Conservation (phyloP, 2,113 vertebrate species). For the Dromas ardeola region DNA sequence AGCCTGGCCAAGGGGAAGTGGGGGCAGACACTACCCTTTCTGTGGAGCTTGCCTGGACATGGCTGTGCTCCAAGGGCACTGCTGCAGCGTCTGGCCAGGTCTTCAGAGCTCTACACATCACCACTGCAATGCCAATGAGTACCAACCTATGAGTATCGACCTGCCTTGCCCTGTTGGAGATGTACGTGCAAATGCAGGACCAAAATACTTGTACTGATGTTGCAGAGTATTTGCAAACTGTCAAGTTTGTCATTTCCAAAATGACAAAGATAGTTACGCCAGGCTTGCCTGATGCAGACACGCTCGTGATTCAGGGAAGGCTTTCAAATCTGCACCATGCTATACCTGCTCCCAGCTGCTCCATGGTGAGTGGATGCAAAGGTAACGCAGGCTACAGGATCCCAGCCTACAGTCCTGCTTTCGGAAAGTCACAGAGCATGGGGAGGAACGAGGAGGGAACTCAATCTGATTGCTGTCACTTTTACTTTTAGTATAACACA, state of each 20-base stretch:
- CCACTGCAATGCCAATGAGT: background rate
- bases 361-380: background rate
- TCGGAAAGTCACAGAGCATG: rapidly evolving
- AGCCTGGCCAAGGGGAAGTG: background rate
- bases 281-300: background rate
- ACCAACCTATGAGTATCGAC: background rate
- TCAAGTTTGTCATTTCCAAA: background rate
- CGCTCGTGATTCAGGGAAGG: background rate
- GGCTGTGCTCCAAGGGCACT: background rate
- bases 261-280: background rate
- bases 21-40: background rate
- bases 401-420: background rate
- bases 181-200: background rate
- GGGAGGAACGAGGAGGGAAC: background rate
- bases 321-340: background rate
- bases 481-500: background rate
- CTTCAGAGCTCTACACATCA: background rate
- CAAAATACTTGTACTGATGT: background rate
- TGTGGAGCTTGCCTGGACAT: background rate
- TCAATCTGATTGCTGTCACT: background rate
- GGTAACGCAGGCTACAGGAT: background rate
- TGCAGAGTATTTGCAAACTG: background rate
- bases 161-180: background rate
- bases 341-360: background rate
- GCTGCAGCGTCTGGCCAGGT: background rate